These are phyloP conservation scores for Leptinotarsa peninsularis DNA, from an alignment of 2,888 invertebrate genomes.

Conservation along the genomic window DNA sequence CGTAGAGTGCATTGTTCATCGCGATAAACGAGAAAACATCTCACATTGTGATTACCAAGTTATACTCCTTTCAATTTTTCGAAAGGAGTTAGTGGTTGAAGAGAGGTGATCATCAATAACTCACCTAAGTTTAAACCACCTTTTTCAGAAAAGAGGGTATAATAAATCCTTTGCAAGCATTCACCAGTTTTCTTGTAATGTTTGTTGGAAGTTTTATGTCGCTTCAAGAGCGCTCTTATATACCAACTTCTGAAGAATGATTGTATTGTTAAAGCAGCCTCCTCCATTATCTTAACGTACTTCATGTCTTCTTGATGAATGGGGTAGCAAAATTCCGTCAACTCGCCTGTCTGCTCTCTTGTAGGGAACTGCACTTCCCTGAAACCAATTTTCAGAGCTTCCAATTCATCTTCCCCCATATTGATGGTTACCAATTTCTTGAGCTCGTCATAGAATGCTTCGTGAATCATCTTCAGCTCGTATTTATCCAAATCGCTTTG, in stretches of 20 bases:
- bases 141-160: not conserved
- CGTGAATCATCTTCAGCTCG: constrained; percentile 42
- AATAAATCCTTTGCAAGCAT: constrained; percentile 47
- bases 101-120: not conserved
- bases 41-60: too few relatives aligned
- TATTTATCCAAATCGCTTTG: constrained; percentile 40
- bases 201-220: constrained; percentile 50
- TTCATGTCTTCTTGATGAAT: constrained; percentile 47
- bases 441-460: constrained; percentile 33
- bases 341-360: not conserved
- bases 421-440: constrained; percentile 23
- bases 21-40: too few relatives aligned
- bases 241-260: constrained; percentile 56
- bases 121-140: not conserved
- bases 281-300: constrained; percentile 50
- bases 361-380: constrained; percentile 30
- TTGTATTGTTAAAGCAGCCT: constrained; percentile 57
- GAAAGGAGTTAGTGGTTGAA: too few relatives aligned
- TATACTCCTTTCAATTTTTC: not conserved
- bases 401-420: constrained; percentile 25
- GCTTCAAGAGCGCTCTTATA: constrained; percentile 49
- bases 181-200: constrained; percentile 52
- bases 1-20: not conserved
- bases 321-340: constrained; percentile 31
- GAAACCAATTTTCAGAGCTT: constrained; percentile 33